Base-by-base conservation (phyloP, 2,113 vertebrate genomes). In the Empidonax alnorum region DNA sequence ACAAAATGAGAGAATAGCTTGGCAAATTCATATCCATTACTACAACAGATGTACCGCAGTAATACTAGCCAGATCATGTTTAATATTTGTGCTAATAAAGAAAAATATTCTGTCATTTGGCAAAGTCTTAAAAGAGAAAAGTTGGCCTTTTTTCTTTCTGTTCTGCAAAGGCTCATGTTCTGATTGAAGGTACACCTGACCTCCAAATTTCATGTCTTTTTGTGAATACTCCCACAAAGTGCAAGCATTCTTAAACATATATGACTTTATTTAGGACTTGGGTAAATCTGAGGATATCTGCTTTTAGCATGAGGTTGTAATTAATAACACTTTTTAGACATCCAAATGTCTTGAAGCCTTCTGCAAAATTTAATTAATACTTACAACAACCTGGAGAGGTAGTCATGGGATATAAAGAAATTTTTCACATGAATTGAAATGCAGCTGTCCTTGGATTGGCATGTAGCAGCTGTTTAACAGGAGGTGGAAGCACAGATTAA, bases 1-100 rank as follows among this genome's bases (percentile, higher is more conserved):
- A 94, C 42, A 91, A 92, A 96, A 94, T 90, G 87, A 96, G 77
- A 90, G 87, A 87, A 85, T 71, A 69, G 42, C 47, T 84, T 81
- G 72, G 82, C 77, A 94, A 96, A 97, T 87, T 92, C 90, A 63
- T 94, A 65, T 94, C 86, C 96, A 97, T 89, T 95, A 94, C 80
- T 74, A 66, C 88, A 96, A 96, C 63, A 97, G 90, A 96, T 86
- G 55, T 85, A 82, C 27, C 9, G 7, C 83, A 83, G 63, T 90
- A 68, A 90, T 96, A 95, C 62, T 78, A 84, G 58, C 83, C 86
- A 89, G 96, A 89, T 91, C 80, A 90, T 95, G 27, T 93, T 97
- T 96, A 96, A 94, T 96, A 93, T 85, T 92, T 84, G 55, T 76
- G 44, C 69, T 97, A 87, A 96, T 94, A 96, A 97, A 90, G 94